phyloP scores from a whole-genome alignment of 1,140 invertebrate genomes.

The Procambarus virginalis region DNA sequence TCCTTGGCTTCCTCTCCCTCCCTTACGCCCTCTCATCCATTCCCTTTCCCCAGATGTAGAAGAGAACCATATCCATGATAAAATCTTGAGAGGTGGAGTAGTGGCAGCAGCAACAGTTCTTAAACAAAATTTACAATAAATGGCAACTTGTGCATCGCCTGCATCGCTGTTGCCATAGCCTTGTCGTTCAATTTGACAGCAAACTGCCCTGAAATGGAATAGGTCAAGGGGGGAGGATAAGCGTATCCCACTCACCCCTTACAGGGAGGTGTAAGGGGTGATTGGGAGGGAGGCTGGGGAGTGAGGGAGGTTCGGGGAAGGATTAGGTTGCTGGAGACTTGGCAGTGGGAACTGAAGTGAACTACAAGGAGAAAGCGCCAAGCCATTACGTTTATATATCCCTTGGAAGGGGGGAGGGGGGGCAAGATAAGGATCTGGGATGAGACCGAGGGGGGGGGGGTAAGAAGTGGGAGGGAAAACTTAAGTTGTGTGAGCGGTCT shows the following conservation, averaged over 20 bases:
- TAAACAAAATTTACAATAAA: background rate
- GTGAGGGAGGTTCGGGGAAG: too few species aligned
- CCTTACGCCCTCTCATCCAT: background rate
- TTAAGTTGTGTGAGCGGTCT: background rate
- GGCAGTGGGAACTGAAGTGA: too few species aligned
- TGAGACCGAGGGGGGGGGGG: background rate
- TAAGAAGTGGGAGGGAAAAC: background rate
- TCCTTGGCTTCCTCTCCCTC: background rate
- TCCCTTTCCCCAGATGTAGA: background rate
- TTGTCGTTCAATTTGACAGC: slow-evolving; percentile 4
- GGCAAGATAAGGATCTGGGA: background rate
- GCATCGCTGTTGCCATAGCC: background rate
- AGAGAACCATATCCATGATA: too few species aligned
- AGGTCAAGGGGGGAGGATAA: background rate
- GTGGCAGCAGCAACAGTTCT: background rate
- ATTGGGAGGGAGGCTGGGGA: background rate
- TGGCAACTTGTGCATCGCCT: background rate
- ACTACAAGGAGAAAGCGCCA: too few species aligned
- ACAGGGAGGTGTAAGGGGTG: background rate
- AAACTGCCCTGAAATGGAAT: slow-evolving; percentile 4
- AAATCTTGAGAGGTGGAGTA: too few species aligned
- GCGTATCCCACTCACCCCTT: background rate
- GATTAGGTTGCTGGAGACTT: too few species aligned
- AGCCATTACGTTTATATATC: too few species aligned
- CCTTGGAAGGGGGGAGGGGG: too few species aligned